Evolutionary conservation across 2,113 vertebrate genomes (phyloP), one percentile per base, ranked within the genome.

Genomic region (Panthera leo): DNA sequence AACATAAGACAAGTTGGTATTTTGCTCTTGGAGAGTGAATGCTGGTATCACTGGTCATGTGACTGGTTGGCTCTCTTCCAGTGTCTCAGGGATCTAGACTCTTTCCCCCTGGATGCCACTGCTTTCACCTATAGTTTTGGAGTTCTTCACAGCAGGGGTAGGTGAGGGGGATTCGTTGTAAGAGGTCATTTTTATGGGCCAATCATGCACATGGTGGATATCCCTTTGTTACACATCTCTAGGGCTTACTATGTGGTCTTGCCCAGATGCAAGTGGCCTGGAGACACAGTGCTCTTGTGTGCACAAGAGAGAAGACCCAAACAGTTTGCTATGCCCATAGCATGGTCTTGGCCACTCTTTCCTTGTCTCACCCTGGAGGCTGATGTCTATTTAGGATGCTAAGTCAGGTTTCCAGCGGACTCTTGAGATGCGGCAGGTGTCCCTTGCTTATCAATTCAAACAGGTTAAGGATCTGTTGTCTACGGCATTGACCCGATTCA

Each of bases 271-370:
- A 51, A 36, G 39, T 42, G 25, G 16, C 31, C 79, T 83, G 27
- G 42, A 19, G 63, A 70, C 34, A 16, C 1, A n/a, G 14, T 34
- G 58, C 53, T 61, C 18, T 87, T 68, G 7, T 16, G 3, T 83
- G 61, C 34, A 8, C 1, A 3, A 23, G 70, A 88, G 25, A 25
- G 48, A 85, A 39, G 67, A 45, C 36, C 15, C 21, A 18, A 25
- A 3, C 9, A 5, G 18, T 65, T n/a, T 36, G 27, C n/a, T 31
- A 27, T 12, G 1, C 18, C 16, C 18, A 6, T 3, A 9, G 29
- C 31, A 5, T 23, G 34, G 70, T 34, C 27, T 39, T 36, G 45
- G 53, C n/a, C 25, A 36, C 3, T 6, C 19, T 19, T 45, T 36
- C 15, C 34, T 71, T 85, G 16, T 39, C 7, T 25, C n/a, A 58